Evolutionary conservation across 2,888 invertebrate species (phyloP).

Genomic region (Ditula angustiorana): DNA sequence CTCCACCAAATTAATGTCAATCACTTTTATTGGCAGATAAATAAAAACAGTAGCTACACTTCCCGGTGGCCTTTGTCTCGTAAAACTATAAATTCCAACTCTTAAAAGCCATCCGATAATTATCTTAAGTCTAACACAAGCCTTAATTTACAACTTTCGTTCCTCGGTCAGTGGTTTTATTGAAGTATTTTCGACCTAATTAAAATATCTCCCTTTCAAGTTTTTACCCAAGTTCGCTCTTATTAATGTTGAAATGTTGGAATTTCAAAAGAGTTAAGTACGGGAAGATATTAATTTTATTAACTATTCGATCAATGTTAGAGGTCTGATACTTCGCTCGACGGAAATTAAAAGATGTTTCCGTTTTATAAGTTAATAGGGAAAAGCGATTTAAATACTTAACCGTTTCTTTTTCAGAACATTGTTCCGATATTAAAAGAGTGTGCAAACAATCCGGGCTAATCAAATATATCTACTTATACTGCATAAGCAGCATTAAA

Average conservation of each 20-base stretch:
- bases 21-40: conserved; percentile 77
- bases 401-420: conserved; percentile 16
- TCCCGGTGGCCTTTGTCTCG: conserved; percentile 52
- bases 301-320: conserved; percentile 61
- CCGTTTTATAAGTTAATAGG: conserved; percentile 7
- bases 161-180: conserved; percentile 67
- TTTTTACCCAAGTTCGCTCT: conserved; percentile 59
- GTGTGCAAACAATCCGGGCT: background rate
- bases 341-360: conserved; percentile 35
- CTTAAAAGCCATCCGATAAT: conserved; percentile 64
- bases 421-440: conserved; percentile 23
- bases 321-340: conserved; percentile 25
- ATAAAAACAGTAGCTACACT: conserved; percentile 74
- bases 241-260: conserved; percentile 48
- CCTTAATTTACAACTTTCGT: conserved; percentile 71
- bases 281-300: conserved; percentile 63
- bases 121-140: conserved; percentile 64
- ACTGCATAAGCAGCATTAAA: no score
- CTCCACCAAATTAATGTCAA: conserved; percentile 71
- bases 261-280: conserved; percentile 50
- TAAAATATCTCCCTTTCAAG: conserved; percentile 65
- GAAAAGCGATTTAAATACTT: conserved; percentile 26
- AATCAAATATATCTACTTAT: background rate
- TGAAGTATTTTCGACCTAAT: conserved; percentile 76
- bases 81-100: conserved; percentile 68